Evolutionary conservation across 2,113 vertebrate genomes (phyloP).

Genomic region (Cyphomyrus plagiostoma): DNA sequence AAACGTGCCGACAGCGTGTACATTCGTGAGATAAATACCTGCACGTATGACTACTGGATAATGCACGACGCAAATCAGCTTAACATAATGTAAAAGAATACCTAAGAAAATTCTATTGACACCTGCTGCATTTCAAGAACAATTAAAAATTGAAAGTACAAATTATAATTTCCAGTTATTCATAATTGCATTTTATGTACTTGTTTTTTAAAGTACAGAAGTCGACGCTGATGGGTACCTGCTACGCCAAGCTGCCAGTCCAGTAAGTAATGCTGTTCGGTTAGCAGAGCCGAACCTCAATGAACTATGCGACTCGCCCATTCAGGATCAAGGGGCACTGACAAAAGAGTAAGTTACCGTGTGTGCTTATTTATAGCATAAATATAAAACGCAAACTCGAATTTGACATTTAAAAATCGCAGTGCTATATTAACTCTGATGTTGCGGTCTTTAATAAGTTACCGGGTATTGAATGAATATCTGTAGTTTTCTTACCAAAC

Average conservation of each 20-base stretch:
- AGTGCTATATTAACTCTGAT: neutral
- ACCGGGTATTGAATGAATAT: neutral
- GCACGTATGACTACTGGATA: neutral
- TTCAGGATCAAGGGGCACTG: neutral
- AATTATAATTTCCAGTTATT: neutral
- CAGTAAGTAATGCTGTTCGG: neutral
- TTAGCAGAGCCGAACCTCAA: neutral
- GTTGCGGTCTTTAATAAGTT: neutral
- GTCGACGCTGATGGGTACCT: neutral
- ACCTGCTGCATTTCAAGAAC: neutral
- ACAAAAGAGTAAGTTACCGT: neutral
- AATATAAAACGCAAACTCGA: neutral
- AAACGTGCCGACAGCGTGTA: neutral
- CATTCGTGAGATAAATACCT: neutral
- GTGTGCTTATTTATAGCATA: neutral
- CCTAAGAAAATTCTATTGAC: neutral
- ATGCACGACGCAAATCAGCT: neutral
- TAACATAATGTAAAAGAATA: neutral
- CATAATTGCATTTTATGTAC: neutral
- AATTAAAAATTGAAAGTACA: neutral
- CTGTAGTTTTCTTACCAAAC: neutral
- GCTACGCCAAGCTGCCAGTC: neutral
- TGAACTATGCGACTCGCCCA: neutral
- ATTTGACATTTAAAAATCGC: neutral
- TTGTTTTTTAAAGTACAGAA: neutral